Percentiles rank a stretch among this genome's conserved stretches.
phyloP scores from a whole-genome alignment of 1,140 invertebrate species.

The Drosophila equinoxialis region DNA sequence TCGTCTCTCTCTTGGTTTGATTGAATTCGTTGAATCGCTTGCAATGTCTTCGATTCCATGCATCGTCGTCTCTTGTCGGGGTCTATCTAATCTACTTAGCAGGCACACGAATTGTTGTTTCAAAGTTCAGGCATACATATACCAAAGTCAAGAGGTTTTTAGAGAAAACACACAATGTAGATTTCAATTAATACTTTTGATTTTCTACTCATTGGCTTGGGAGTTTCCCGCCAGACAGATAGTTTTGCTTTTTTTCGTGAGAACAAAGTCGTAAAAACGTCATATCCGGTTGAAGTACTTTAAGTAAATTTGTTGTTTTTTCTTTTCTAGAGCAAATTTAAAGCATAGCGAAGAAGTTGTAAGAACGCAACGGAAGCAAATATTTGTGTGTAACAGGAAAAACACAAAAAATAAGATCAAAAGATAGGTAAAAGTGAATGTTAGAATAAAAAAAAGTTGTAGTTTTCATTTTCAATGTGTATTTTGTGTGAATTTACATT shows the following conservation, averaged over 20 bases:
- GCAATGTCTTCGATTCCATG: not conserved
- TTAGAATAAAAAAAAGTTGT: not conserved
- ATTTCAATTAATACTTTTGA: conserved; percentile 32
- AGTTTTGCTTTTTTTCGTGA: conserved; percentile 20
- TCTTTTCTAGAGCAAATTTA: not conserved
- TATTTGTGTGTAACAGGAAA: conserved; percentile 29
- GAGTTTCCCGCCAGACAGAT: not conserved
- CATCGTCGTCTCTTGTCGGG: not conserved
- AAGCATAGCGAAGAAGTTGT: not conserved
- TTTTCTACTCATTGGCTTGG: conserved; percentile 28
- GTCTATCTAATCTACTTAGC: conserved; percentile 31
- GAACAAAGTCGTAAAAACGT: conserved; percentile 14
- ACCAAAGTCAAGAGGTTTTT: conserved; percentile 16
- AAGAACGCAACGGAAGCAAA: conserved; percentile 17
- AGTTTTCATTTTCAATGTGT: not conserved
- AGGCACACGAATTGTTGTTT: conserved; percentile 15
- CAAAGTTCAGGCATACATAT: conserved; percentile 24
- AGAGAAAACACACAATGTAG: conserved; percentile 21
- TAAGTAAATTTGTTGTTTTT: conserved; percentile 1
- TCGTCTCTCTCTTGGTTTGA: not conserved
- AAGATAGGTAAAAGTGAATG: conserved; percentile 11
- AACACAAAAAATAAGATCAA: conserved; percentile 25
- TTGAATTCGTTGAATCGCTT: conserved; percentile 18
- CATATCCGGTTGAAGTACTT: conserved; percentile 33
- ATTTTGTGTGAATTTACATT: no score